Conservation (phyloP, 2,113 vertebrate species). For the zebrafish (Danio rerio) region DNA sequence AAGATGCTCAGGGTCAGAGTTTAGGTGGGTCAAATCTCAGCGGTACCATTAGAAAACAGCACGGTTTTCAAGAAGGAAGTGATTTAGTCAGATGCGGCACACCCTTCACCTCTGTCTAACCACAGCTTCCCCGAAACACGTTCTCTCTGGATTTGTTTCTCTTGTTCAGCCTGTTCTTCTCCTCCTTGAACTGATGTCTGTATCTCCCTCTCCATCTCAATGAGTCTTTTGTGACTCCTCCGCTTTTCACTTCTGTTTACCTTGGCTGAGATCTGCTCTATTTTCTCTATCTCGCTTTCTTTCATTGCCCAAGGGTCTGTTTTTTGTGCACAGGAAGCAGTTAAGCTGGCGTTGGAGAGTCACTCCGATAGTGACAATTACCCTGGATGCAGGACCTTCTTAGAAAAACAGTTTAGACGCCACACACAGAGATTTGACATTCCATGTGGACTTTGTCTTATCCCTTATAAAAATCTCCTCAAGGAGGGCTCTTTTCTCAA, state of each 20-base stretch:
- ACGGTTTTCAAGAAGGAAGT: constrained; percentile 4
- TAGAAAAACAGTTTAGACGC: constrained; percentile 42
- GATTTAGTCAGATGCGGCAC: not conserved
- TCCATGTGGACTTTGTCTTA: constrained; percentile 28
- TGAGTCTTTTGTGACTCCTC: constrained; percentile 61
- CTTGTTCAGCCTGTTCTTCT: not conserved
- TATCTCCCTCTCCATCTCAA: constrained; percentile 40
- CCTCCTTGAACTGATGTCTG: constrained; percentile 30
- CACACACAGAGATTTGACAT: constrained; percentile 36
- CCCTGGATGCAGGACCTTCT: constrained; percentile 39
- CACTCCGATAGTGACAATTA: constrained; percentile 51
- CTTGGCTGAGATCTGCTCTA: constrained; percentile 45
- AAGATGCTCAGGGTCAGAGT: not conserved
- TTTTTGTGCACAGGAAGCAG: constrained; percentile 47
- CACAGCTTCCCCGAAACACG: constrained; percentile 56
- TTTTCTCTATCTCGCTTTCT: constrained; percentile 19
- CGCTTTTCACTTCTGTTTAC: constrained; percentile 39
- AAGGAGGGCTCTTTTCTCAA: constrained; percentile 24
- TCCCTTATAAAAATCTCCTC: constrained; percentile 37
- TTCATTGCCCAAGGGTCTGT: constrained; percentile 16
- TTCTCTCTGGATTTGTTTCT: constrained; percentile 35
- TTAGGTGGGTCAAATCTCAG: constrained; percentile 6
- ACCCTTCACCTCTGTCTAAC: constrained; percentile 49
- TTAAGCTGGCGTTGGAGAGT: constrained; percentile 41
- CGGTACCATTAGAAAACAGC: not conserved